Evolutionary conservation across 2,113 vertebrate genomes (phyloP).

Genomic region (Pogonocichla stellata): DNA sequence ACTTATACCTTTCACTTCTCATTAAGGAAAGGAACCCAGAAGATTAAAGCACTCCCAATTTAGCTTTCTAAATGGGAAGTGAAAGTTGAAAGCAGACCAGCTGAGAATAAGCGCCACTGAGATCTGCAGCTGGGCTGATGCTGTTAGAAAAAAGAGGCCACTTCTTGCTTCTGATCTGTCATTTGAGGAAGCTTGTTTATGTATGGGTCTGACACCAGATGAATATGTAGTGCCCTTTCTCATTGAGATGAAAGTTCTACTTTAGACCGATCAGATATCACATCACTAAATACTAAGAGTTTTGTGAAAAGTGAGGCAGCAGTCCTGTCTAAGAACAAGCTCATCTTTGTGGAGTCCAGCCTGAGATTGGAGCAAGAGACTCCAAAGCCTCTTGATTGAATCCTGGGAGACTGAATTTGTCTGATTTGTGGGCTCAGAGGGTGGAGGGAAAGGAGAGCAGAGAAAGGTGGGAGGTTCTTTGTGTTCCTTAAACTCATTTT

Average conservation of each 20-base stretch:
- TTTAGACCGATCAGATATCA: constrained; percentile 10
- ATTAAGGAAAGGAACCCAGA: constrained; percentile 40
- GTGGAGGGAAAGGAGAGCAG: background rate
- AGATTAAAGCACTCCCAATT: constrained; percentile 61
- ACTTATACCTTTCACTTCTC: constrained; percentile 67
- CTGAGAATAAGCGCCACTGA: constrained; percentile 57
- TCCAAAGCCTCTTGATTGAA: background rate
- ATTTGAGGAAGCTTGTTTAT: constrained; percentile 51
- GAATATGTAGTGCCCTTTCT: constrained; percentile 42
- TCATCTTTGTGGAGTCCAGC: background rate
- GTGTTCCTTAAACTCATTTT: background rate
- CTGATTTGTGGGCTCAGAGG: background rate
- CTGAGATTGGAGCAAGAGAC: accelerated
- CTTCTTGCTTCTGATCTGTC: constrained; percentile 54
- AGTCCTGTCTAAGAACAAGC: background rate
- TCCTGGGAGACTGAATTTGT: background rate
- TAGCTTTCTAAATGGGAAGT: constrained; percentile 56
- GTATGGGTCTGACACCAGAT: constrained; percentile 34
- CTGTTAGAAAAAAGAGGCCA: constrained; percentile 41
- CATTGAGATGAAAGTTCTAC: constrained; percentile 46
- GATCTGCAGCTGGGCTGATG: constrained; percentile 56
- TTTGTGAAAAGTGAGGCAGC: background rate
- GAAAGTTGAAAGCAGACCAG: constrained; percentile 68
- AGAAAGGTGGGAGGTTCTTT: background rate
- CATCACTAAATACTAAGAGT: background rate